These are phyloP conservation scores for Anarsia innoxiella DNA, from an alignment of 2,888 invertebrate species.

Conservation along the genomic window DNA sequence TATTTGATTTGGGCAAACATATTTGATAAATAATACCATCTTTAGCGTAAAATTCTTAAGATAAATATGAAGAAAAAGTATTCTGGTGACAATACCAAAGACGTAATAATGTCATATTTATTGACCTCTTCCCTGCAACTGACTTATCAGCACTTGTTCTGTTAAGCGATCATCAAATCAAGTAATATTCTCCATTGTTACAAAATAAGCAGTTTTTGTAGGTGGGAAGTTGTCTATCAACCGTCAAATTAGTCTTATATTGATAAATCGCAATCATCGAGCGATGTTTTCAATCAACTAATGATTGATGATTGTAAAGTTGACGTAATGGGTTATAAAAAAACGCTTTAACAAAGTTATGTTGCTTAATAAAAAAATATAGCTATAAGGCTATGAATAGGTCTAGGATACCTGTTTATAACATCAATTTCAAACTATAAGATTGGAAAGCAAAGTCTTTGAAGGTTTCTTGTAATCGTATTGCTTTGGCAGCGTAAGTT, in stretches of 20 bases:
- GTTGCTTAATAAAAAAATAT: constrained; percentile 4
- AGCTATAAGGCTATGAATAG: not conserved
- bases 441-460: not conserved
- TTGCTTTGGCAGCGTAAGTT: too few species aligned
- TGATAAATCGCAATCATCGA: constrained; percentile 5
- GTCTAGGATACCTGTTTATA: too few species aligned
- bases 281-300: constrained; percentile 1
- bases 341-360: constrained; percentile 12
- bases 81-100: too few species aligned
- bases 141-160: too few species aligned
- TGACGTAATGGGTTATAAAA: constrained; percentile 13
- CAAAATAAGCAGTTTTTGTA: not conserved
- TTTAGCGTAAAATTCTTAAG: constrained; percentile 6
- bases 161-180: too few species aligned
- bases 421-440: not conserved
- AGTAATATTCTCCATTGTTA: too few species aligned
- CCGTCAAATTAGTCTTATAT: constrained; percentile 4
- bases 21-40: too few species aligned
- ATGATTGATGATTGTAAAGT: constrained; percentile 8
- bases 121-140: too few species aligned
- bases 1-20: too few species aligned
- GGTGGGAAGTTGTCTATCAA: not conserved
- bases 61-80: not conserved
- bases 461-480: not conserved
- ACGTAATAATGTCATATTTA: too few species aligned